These are phyloP conservation scores for Cerceris rybyensis DNA, from an alignment of 2,888 invertebrate species.

Conservation along the genomic window DNA sequence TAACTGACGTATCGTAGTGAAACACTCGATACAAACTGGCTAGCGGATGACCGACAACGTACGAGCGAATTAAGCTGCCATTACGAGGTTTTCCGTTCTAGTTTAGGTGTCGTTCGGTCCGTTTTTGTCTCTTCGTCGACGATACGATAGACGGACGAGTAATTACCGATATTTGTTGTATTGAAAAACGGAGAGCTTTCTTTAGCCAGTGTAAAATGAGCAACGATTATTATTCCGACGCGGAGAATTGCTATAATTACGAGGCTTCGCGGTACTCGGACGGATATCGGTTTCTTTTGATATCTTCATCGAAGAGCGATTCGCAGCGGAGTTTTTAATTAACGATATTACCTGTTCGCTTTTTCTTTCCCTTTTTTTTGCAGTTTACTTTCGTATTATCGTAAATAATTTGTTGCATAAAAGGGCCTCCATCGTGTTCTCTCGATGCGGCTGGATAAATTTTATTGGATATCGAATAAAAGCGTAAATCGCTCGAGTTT, in stretches of 20 bases:
- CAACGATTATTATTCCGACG: not conserved
- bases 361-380: too few relatives aligned
- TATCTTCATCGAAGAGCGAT: not conserved
- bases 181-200: not conserved
- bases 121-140: constrained; percentile 37
- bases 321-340: not conserved
- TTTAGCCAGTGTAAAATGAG: not conserved
- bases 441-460: too few relatives aligned
- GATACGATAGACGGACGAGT: constrained; percentile 26
- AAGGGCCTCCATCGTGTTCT: not conserved
- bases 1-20: constrained; percentile 67
- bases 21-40: constrained; percentile 7
- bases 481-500: too few relatives aligned
- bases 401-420: not conserved
- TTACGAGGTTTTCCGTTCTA: constrained; percentile 43
- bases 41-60: constrained; percentile 28
- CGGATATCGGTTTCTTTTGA: not conserved
- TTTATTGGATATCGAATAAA: too few relatives aligned
- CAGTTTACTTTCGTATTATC: not conserved
- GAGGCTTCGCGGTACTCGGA: too few relatives aligned
- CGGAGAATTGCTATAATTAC: not conserved
- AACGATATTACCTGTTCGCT: not conserved
- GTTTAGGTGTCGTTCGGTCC: constrained; percentile 46
- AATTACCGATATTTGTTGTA: constrained; percentile 36
- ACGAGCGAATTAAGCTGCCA: constrained; percentile 46